phyloP scores from a whole-genome alignment of 1,140 invertebrate species.

The Zaprionus tsacasi region DNA sequence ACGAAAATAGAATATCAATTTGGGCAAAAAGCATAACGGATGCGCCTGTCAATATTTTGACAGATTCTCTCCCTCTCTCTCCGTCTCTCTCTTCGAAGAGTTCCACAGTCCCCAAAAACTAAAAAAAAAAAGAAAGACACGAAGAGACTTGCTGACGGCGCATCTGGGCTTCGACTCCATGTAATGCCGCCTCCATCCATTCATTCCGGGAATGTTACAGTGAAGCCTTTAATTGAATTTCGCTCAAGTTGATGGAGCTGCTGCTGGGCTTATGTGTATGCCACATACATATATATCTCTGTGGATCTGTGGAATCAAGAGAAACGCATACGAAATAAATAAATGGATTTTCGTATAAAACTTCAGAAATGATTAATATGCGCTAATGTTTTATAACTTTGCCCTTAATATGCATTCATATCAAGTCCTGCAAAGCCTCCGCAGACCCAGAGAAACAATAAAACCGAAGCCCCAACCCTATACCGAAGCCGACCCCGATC shows the following conservation, averaged over 20 bases:
- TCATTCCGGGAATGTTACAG: constrained; percentile 64
- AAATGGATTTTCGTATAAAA: constrained; percentile 72
- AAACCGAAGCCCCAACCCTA: constrained; percentile 15
- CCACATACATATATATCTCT: not conserved
- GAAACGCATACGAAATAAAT: constrained; percentile 46
- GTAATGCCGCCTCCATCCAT: constrained; percentile 24
- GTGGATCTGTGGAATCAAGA: not conserved
- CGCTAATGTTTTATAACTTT: constrained; percentile 82
- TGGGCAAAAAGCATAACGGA: constrained; percentile 80
- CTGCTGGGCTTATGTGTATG: constrained; percentile 19
- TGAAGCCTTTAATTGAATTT: constrained; percentile 77
- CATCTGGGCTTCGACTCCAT: constrained; percentile 41
- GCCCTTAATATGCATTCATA: constrained; percentile 70
- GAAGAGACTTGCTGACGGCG: constrained; percentile 54
- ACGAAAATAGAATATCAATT: constrained; percentile 80
- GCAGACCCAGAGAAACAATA: constrained; percentile 52
- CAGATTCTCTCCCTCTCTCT: constrained; percentile 55
- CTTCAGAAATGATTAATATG: constrained; percentile 76
- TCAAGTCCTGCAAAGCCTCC: constrained; percentile 53
- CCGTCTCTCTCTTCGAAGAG: constrained; percentile 19
- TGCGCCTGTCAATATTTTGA: constrained; percentile 82
- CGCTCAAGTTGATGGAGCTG: constrained; percentile 30
- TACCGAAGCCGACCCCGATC: constrained; percentile 11
- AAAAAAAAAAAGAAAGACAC: constrained; percentile 4
- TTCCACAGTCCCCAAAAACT: constrained; percentile 5